Evolutionary conservation across 2,113 vertebrate genomes (phyloP), one percentile per base, ranked within the genome.

Genomic region (Sterrhoptilus dennistouni): DNA sequence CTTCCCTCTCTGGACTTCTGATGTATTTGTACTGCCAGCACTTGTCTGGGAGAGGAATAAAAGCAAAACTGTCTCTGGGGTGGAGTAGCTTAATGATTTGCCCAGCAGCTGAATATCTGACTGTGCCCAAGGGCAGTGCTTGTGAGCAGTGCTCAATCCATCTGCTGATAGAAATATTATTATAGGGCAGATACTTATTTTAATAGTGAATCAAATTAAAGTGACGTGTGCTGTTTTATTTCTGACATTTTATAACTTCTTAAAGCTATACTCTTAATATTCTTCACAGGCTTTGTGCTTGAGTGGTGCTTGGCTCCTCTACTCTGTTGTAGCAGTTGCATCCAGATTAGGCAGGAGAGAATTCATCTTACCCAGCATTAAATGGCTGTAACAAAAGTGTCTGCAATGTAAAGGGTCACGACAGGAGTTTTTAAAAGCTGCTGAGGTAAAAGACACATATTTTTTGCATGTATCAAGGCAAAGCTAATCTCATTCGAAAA

Each of bases 21-120:
- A 54, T 90, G 38, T 71, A 33, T 85, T 96, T 88, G 28, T 81
- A n/a, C 78, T 93, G 36, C 45, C 91, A 60, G 27, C 31, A 68
- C 53, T 83, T 76, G 19, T 56, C 64, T 92, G 60, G 47, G 35
- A 83, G 31, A 81, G 23, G 33, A 77, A 61, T 35, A 93, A 90
- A 93, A 81, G 29, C 53, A 84, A 88, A 85, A 66, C 47, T 50
- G 35, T 79, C 36, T 8, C 14, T 65, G 45, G 42, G 22, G 50
- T 70, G 18, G 38, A 56, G 27, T 22, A 29, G 49, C 35, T 63
- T 61, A 76, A 83, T 85, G 59, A 76, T 75, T 82, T 95, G 36
- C 75, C 40, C 44, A 31, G 63, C 20, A 69, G 23, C 14, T 59
- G 53, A 79, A 65, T 31, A 5, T 70, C 47, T 91, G 50, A 64